Percentiles rank a stretch among this genome's conserved stretches.
phyloP scores from a whole-genome alignment of 2,797 vertebrate genomes.

The Cuculus canorus region DNA sequence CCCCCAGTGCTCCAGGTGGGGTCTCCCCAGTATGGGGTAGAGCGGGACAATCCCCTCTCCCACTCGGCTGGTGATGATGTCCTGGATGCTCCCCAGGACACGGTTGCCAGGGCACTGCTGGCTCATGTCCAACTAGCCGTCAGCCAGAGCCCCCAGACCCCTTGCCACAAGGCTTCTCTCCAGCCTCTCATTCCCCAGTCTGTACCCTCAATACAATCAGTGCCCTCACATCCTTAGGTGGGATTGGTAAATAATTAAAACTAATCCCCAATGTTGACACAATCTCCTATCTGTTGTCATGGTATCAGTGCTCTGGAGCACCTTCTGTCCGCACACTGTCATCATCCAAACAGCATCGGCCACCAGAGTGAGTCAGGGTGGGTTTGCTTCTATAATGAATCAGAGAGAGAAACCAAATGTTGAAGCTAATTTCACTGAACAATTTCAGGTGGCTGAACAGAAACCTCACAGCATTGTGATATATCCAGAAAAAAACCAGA shows the following conservation, averaged over 20 bases:
- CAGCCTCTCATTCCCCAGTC: too few species aligned
- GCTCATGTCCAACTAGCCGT: too few species aligned
- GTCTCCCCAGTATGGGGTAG: too few species aligned
- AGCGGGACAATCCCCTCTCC: too few species aligned
- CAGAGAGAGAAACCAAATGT: neutral
- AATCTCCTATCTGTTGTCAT: neutral
- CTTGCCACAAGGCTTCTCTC: too few species aligned
- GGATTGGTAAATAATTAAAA: neutral
- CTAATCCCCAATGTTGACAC: neutral
- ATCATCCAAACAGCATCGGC: neutral
- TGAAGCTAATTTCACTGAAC: neutral
- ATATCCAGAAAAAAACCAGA: neutral
- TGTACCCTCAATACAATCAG: neutral
- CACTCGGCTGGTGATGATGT: too few species aligned
- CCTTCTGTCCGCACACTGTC: neutral
- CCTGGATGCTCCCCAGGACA: too few species aligned
- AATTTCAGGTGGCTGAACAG: neutral
- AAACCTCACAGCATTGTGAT: neutral
- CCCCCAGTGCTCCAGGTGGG: too few species aligned
- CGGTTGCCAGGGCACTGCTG: too few species aligned
- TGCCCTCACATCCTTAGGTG: neutral
- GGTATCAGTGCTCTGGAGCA: neutral
- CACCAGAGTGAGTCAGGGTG: neutral
- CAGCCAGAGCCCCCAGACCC: too few species aligned
- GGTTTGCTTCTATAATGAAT: neutral